Evolutionary conservation across 1,140 invertebrate genomes (phyloP).

Genomic region (Plectus sambesii): DNA sequence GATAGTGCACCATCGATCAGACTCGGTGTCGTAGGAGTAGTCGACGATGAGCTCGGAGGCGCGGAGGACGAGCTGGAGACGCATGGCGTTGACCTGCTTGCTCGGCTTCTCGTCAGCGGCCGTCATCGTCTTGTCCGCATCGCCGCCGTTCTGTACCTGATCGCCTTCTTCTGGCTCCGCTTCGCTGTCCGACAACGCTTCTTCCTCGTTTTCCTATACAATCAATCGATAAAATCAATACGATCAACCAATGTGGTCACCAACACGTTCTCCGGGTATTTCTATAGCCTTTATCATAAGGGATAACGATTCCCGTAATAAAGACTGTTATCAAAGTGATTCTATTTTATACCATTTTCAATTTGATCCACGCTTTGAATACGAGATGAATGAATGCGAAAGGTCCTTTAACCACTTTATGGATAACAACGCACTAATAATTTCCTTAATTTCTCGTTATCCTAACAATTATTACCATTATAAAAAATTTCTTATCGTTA

Average conservation of each 20-base stretch:
- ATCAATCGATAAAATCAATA: no score
- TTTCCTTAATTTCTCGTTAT: slow-evolving; percentile 54
- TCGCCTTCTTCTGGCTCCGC: slow-evolving; percentile 45
- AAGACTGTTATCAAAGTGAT: no score
- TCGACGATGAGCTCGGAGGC: slow-evolving; percentile 44
- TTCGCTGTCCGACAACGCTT: slow-evolving; percentile 30
- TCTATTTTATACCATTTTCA: no score
- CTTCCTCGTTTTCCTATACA: slow-evolving; percentile 26
- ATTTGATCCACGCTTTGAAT: no score
- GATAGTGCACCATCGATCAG: slow-evolving; percentile 63
- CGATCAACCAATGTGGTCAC: slow-evolving; percentile 6
- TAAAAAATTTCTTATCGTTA: slow-evolving; percentile 55
- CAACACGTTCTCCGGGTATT: slow-evolving; percentile 30
- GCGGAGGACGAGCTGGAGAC: slow-evolving; percentile 20
- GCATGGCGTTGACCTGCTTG: slow-evolving; percentile 21
- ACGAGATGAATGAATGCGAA: no score
- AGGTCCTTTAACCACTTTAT: slow-evolving; percentile 42
- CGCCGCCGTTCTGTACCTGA: slow-evolving; percentile 30
- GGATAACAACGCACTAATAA: no score
- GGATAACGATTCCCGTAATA: no score
- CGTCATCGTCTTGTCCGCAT: slow-evolving; percentile 18
- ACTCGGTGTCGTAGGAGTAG: slow-evolving; percentile 64
- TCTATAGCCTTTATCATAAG: no score
- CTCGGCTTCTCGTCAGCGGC: slow-evolving; percentile 45
- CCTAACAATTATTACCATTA: slow-evolving; percentile 68